Evolutionary conservation across 53 echinoderm and acorn worm genomes (phyloP).

Genomic region (Echinometra lucunter): DNA sequence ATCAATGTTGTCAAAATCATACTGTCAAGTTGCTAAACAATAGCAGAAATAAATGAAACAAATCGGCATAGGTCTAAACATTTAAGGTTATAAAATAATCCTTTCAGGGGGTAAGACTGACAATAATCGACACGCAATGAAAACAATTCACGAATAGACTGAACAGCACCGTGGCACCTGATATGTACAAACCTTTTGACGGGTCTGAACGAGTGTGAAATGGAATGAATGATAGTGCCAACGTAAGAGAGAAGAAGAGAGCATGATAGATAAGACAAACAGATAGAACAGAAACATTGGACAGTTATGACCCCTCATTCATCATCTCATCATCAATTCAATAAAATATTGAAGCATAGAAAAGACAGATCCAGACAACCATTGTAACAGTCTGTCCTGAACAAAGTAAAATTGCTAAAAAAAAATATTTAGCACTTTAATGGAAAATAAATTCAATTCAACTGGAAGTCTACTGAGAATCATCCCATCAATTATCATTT

Average conservation of each 20-base stretch:
- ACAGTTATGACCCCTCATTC: too few species aligned
- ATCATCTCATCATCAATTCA: background rate
- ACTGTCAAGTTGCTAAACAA: background rate
- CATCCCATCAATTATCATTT: background rate
- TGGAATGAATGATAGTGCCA: constrained; percentile 15
- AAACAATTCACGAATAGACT: background rate
- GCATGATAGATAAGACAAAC: constrained; percentile 8
- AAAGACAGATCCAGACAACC: background rate
- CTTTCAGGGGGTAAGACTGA: background rate
- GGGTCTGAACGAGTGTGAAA: constrained; percentile 27
- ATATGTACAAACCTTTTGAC: constrained; percentile 57
- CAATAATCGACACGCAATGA: background rate
- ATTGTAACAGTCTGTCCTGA: background rate
- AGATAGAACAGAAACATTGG: background rate
- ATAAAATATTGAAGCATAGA: background rate
- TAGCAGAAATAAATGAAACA: background rate
- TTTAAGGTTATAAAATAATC: background rate
- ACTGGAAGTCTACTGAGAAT: background rate
- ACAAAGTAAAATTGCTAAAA: background rate
- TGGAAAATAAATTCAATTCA: background rate
- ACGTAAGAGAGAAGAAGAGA: constrained; percentile 33
- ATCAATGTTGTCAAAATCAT: background rate
- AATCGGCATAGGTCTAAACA: background rate
- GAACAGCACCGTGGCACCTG: constrained; percentile 6
- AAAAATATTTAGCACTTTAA: background rate